phyloP scores from a whole-genome alignment of 2,797 vertebrate genomes.

The Parauchenoglanis ngamensis region DNA sequence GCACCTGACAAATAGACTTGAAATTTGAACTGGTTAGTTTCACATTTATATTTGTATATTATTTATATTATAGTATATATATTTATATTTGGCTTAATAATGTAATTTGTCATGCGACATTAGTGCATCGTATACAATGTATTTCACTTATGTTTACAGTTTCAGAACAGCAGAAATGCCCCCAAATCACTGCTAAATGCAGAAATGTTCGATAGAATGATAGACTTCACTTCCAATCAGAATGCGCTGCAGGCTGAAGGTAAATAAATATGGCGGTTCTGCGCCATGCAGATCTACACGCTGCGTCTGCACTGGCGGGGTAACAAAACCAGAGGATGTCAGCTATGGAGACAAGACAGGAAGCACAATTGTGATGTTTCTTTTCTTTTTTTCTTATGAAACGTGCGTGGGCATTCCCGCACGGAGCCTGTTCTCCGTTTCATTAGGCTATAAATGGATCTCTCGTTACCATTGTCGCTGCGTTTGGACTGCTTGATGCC shows the following conservation, averaged over 20 bases:
- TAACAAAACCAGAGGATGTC: not conserved
- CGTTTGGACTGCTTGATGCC: not conserved
- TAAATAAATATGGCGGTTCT: conserved; percentile 55
- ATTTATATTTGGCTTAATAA: conserved; percentile 43
- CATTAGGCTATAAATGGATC: not conserved
- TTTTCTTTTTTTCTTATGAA: not conserved
- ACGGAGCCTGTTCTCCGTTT: no score
- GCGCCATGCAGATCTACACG: no score
- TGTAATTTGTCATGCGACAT: conserved; percentile 44
- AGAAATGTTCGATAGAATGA: not conserved
- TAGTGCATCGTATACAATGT: conserved; percentile 14
- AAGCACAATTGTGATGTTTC: not conserved
- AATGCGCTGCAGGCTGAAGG: not conserved
- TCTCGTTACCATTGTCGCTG: no score
- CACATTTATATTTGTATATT: conserved; percentile 36
- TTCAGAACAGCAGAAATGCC: not conserved
- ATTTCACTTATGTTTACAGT: no score
- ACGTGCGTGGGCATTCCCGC: not conserved
- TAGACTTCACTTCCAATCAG: not conserved
- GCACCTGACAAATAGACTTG: no score
- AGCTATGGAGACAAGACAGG: not conserved
- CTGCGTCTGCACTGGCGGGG: no score
- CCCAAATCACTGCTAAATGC: not conserved
- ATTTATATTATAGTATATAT: not conserved
- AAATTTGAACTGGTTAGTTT: conserved; percentile 17